Conservation (phyloP, 1,140 invertebrate genomes). For the Xylocopa sonorina region DNA sequence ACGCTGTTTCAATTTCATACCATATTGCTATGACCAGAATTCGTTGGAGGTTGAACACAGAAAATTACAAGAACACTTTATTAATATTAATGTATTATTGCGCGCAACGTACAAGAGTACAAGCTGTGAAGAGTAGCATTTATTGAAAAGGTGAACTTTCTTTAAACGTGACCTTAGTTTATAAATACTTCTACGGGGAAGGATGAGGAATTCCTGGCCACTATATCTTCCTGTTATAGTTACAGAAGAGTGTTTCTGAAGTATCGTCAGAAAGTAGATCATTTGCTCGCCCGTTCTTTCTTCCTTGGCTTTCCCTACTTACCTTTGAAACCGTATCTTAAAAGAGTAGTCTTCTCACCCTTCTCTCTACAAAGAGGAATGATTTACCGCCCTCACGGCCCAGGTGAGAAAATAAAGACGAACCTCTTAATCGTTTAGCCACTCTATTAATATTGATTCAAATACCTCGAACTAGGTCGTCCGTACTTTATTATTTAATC, state of each 20-base stretch:
- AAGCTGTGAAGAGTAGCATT: too few relatives aligned
- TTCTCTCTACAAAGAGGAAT: slow-evolving; percentile 8
- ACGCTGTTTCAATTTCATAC: too few relatives aligned
- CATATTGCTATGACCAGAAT: too few relatives aligned
- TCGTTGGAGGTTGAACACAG: too few relatives aligned
- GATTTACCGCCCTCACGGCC: neutral
- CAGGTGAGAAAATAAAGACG: neutral
- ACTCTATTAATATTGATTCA: slow-evolving; percentile 9
- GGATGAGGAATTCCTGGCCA: neutral
- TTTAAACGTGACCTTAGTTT: neutral
- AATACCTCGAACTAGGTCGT: neutral
- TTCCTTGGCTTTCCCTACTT: slow-evolving; percentile 5
- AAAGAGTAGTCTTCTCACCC: slow-evolving; percentile 10
- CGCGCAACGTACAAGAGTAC: too few relatives aligned
- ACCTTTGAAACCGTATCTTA: slow-evolving; percentile 15
- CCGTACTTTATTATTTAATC: neutral
- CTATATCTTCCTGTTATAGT: slow-evolving; percentile 7
- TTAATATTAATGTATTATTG: too few relatives aligned
- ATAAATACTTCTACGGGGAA: neutral
- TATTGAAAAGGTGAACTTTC: too few relatives aligned
- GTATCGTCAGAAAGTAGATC: slow-evolving; percentile 35
- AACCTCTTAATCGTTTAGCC: slow-evolving; percentile 13
- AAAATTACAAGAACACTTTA: too few relatives aligned
- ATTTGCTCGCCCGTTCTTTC: slow-evolving; percentile 13
- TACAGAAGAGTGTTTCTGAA: neutral